Evolutionary conservation across 2,888 invertebrate genomes (phyloP), one percentile per base, ranked within the genome.

Genomic region (Dasysyrphus albostriatus): DNA sequence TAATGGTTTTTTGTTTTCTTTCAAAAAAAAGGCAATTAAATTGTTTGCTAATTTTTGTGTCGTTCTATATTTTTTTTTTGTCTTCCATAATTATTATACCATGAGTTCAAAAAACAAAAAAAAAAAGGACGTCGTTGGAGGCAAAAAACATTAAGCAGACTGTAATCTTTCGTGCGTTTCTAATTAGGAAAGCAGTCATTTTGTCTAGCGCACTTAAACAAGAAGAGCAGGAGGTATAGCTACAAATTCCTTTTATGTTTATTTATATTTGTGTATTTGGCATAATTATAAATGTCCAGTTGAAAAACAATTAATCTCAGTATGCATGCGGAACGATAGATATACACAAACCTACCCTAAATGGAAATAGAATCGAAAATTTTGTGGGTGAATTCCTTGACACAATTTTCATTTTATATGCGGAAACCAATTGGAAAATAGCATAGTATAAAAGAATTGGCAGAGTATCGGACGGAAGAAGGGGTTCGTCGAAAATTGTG

Each of bases 271-370:
- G 58, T 65, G 14, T 72, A 29, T 67, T 76, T 81, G 77, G 77
- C 73, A 77, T 70, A 85, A 85, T 85, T 82, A 82, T 82, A 74
- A 77, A 74, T 74, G 85, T 78, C 82, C 69, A 85, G 77, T 73
- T 77, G 54, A 59, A 54, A 67, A 73, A 70, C 77, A 73, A 85
- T 85, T 85, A 78, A 74, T 85, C 82, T 77, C 69, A 42, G 59
- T 47, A 9, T 34, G 16, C 54, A 54, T 19, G 49, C 12, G 56
- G 37, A 59, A 16, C 63, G 47, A 79, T 47, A 14, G 2, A 19
- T 7, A n/a, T 8, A n/a, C n/a, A 14, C 39, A 10, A 8, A 24
- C 24, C 24, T 32, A 32, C 5, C n/a, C 5, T 47, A n/a, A 63
- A 61, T 47, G 19, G 49, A 67, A 61, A 73, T 72, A 65, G 44